phyloP scores from a whole-genome alignment of 2,113 vertebrate genomes.

The Antechinus stuartii region DNA sequence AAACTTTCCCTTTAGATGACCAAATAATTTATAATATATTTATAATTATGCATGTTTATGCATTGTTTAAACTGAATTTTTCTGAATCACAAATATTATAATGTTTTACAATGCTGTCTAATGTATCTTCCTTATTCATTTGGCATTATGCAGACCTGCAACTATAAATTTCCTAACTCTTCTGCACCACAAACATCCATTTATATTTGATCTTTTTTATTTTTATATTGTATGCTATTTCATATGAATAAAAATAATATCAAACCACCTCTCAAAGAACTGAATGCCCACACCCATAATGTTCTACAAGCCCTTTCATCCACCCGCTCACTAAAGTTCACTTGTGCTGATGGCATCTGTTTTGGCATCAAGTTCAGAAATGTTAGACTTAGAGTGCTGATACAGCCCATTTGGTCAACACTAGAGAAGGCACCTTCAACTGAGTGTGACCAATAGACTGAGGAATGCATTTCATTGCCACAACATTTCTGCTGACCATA shows the following conservation, averaged over 20 bases:
- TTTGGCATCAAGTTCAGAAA: slow-evolving; percentile 30
- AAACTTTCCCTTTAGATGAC: slow-evolving; percentile 30
- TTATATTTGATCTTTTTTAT: slow-evolving; percentile 48
- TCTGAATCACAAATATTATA: slow-evolving; percentile 25
- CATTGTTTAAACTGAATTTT: slow-evolving; percentile 39
- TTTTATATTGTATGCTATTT: slow-evolving; percentile 34
- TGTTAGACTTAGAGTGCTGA: slow-evolving; percentile 57
- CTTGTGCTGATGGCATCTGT: slow-evolving; percentile 13
- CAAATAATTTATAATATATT: slow-evolving; percentile 39
- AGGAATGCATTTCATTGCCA: slow-evolving; percentile 49
- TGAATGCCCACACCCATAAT: not conserved
- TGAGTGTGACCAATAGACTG: slow-evolving; percentile 36
- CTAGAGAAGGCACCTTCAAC: slow-evolving; percentile 44
- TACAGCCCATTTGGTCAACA: slow-evolving; percentile 53
- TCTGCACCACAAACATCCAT: not conserved
- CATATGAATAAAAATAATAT: slow-evolving; percentile 43
- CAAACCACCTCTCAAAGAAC: slow-evolving; percentile 36
- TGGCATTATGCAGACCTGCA: slow-evolving; percentile 43
- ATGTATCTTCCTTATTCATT: slow-evolving; percentile 26
- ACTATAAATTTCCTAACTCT: slow-evolving; percentile 11
- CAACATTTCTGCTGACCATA: slow-evolving; percentile 46
- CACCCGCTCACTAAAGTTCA: slow-evolving; percentile 35
- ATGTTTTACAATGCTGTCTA: slow-evolving; percentile 20
- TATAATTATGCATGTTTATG: not conserved
- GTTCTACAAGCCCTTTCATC: not conserved